Evolutionary conservation across 2,113 vertebrate species (phyloP).

Genomic region (Collichthys lucidus): DNA sequence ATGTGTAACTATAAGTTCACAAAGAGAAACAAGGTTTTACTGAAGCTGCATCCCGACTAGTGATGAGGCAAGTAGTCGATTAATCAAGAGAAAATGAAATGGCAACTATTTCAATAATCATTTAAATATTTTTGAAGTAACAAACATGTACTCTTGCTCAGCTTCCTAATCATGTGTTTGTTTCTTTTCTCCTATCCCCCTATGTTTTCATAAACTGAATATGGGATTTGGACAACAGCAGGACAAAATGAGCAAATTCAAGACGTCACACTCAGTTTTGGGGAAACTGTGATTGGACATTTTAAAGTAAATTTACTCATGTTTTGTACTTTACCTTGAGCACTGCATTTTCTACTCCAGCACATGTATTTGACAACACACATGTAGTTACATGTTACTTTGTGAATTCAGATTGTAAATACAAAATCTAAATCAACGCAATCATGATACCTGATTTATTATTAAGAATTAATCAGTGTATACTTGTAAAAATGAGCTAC

Average conservation of each 20-base stretch:
- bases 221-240: background rate
- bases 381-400: too few relatives aligned
- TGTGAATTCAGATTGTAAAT: too few relatives aligned
- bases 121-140: too few relatives aligned
- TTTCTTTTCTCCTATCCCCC: background rate
- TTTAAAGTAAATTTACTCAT: background rate
- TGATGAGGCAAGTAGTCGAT: background rate
- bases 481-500: too few relatives aligned
- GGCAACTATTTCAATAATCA: background rate
- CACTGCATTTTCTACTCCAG: too few relatives aligned
- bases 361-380: too few relatives aligned
- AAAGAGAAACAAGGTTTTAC: background rate
- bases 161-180: background rate
- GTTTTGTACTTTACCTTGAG: too few relatives aligned
- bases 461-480: too few relatives aligned
- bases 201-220: background rate
- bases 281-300: background rate
- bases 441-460: too few relatives aligned
- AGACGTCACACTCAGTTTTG: background rate
- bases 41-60: background rate
- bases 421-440: too few relatives aligned
- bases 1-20: background rate
- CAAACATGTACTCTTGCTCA: background rate
- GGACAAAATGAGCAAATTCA: background rate
- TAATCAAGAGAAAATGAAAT: background rate